Percentiles rank a stretch among this genome's conserved stretches.
Evolutionary conservation across 1,140 invertebrate genomes (phyloP).

Genomic region (Spodoptera litura): DNA sequence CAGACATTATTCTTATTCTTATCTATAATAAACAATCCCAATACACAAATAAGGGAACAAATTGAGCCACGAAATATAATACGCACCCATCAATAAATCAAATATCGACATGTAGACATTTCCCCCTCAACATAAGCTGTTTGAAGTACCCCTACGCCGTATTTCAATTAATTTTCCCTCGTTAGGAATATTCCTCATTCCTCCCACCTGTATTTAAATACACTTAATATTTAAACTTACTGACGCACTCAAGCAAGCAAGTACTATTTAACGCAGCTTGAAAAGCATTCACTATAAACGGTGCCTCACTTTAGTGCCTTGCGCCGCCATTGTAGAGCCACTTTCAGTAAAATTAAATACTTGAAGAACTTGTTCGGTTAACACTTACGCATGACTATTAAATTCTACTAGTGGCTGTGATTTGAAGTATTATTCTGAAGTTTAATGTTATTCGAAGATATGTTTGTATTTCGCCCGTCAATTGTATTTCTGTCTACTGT

Average conservation of each 20-base stretch:
- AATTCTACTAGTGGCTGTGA: background rate
- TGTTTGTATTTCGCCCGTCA: too few relatives aligned
- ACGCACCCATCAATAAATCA: conserved; percentile 15
- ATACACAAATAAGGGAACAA: too few relatives aligned
- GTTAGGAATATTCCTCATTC: conserved; percentile 15
- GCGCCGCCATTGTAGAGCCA: background rate
- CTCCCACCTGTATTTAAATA: background rate
- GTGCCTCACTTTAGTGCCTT: background rate
- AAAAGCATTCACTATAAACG: conserved; percentile 11
- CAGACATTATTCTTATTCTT: too few relatives aligned
- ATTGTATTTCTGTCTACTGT: too few relatives aligned
- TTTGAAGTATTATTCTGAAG: background rate
- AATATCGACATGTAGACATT: background rate
- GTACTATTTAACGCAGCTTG: background rate
- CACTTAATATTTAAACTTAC: background rate
- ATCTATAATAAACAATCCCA: too few relatives aligned
- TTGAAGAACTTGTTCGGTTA: conserved; percentile 17
- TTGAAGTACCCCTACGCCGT: conserved; percentile 8
- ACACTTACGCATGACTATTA: conserved; percentile 2
- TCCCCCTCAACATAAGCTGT: conserved; percentile 3
- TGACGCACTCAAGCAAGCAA: background rate
- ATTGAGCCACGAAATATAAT: background rate
- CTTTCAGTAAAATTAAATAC: conserved; percentile 22
- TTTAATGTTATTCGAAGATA: conserved; percentile 1
- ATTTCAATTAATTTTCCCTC: conserved; percentile 19